Conservation (phyloP, 2,797 vertebrate genomes). For the Argyrosomus regius region DNA sequence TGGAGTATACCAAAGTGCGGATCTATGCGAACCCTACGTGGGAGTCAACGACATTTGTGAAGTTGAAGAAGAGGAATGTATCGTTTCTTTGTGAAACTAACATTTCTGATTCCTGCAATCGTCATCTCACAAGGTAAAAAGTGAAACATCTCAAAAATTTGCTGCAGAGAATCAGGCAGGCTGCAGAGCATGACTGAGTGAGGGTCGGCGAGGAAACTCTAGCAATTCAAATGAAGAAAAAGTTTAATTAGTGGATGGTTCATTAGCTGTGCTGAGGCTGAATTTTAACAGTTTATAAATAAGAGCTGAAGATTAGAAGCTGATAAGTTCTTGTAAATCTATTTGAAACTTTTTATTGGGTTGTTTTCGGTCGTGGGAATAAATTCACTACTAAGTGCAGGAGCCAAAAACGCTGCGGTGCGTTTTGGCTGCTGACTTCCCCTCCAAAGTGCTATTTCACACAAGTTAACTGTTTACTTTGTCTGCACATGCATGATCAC, state of each 20-base stretch:
- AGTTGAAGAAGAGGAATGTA: conserved; percentile 89
- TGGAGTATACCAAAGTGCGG: conserved; percentile 71
- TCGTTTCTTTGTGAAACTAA: conserved; percentile 87
- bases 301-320: background rate
- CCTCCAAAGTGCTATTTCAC: background rate
- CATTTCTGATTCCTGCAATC: conserved; percentile 83
- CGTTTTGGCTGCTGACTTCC: conserved; percentile 28
- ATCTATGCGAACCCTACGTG: conserved; percentile 86
- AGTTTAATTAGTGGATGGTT: background rate
- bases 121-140: conserved; percentile 83
- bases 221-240: background rate
- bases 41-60: conserved; percentile 81
- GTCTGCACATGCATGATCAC: background rate
- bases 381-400: conserved; percentile 34
- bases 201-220: too few relatives aligned
- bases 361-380: conserved; percentile 57
- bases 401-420: conserved; percentile 36
- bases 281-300: background rate
- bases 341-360: background rate
- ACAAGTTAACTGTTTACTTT: conserved; percentile 4
- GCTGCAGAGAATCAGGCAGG: background rate
- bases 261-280: background rate
- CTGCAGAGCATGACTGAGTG: background rate
- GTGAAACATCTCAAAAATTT: background rate
- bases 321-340: background rate